phyloP scores from a whole-genome alignment of 2,113 vertebrate species.

The Semicossyphus pulcher region DNA sequence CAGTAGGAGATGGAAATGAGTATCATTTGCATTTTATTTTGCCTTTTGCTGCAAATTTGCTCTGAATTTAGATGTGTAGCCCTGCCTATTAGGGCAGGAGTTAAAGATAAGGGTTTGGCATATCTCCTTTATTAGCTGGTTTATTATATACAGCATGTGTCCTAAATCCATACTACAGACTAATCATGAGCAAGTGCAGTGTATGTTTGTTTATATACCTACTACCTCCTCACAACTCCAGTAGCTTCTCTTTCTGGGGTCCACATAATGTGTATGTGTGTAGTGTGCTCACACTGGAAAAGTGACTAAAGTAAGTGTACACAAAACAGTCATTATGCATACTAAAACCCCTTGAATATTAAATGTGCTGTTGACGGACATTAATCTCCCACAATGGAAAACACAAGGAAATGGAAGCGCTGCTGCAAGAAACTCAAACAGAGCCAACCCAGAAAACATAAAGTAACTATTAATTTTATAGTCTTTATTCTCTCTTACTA shows the following conservation, averaged over 20 bases:
- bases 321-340: neutral
- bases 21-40: constrained; percentile 2
- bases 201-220: neutral
- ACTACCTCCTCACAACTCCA: neutral
- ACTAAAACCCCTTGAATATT: neutral
- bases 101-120: neutral
- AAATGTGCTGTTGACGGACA: constrained; percentile 23
- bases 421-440: neutral
- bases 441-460: neutral
- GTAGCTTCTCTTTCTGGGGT: neutral
- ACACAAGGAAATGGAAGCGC: neutral
- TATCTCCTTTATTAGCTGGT: neutral
- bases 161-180: neutral
- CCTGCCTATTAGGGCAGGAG: neutral
- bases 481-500: neutral
- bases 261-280: neutral
- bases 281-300: neutral
- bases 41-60: neutral
- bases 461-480: neutral
- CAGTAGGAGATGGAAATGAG: no score
- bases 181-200: neutral
- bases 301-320: neutral
- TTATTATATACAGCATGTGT: neutral
- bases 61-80: neutral
- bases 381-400: constrained; percentile 9